phyloP scores from a whole-genome alignment of 2,797 vertebrate genomes.

The Otolemur crassicaudatus region DNA sequence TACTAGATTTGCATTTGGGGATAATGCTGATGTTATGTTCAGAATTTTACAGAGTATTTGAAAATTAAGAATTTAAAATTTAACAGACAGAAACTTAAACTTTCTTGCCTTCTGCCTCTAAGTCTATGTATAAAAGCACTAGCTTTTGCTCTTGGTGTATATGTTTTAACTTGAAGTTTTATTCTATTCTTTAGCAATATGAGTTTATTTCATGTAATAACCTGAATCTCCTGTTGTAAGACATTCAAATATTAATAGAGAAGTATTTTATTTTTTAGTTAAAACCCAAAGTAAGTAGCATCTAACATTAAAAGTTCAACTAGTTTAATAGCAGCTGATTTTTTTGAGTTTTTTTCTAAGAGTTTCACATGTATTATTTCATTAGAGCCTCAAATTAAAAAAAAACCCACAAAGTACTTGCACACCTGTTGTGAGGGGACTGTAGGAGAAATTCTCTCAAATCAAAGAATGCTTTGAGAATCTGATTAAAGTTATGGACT shows the following conservation, averaged over 20 bases:
- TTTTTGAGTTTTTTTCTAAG: background rate
- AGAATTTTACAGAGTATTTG: background rate
- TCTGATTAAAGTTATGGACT: background rate
- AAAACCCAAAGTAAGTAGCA: background rate
- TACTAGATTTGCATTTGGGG: background rate
- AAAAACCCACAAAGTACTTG: background rate
- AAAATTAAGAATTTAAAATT: background rate
- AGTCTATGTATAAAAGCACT: background rate
- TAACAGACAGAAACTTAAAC: background rate
- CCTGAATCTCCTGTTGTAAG: background rate
- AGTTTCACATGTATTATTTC: background rate
- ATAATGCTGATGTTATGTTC: background rate
- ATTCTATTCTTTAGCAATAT: background rate
- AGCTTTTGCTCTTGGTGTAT: background rate
- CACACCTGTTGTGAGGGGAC: background rate
- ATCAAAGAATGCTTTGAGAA: conserved; percentile 2
- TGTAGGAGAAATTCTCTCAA: background rate
- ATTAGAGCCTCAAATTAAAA: background rate
- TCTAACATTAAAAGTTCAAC: background rate
- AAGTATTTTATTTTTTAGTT: conserved; percentile 33
- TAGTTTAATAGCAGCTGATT: background rate
- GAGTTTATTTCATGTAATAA: background rate
- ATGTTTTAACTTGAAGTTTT: background rate
- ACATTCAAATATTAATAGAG: background rate
- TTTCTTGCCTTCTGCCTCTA: background rate